Percentiles rank a stretch among this genome's conserved stretches.
These are phyloP conservation scores for Drosophila willistoni DNA, from an alignment of 1,140 invertebrate species.

Conservation along the genomic window DNA sequence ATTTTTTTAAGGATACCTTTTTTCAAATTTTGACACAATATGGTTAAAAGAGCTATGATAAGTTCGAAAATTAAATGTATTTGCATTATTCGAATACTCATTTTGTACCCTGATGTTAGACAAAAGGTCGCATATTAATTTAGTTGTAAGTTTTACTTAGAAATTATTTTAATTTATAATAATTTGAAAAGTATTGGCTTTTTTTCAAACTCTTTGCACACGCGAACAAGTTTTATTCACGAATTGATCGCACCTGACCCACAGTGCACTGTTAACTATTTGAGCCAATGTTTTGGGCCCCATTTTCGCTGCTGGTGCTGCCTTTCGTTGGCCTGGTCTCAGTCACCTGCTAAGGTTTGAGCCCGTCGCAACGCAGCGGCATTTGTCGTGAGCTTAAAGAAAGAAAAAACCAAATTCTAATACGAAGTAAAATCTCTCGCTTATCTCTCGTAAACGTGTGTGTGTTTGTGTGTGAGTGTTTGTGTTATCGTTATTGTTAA, in stretches of 20 bases:
- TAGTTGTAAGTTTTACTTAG: too few relatives aligned
- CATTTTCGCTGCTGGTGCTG: constrained; percentile 25
- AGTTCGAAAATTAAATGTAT: too few relatives aligned
- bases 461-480: constrained; percentile 21
- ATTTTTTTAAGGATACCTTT: too few relatives aligned
- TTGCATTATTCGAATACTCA: too few relatives aligned
- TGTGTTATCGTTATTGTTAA: constrained; percentile 42
- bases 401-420: background rate
- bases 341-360: constrained; percentile 70
- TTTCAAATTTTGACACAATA: too few relatives aligned
- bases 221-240: background rate
- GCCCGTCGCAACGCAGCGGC: constrained; percentile 64
- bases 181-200: too few relatives aligned
- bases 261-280: constrained; percentile 1
- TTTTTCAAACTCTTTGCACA: too few relatives aligned
- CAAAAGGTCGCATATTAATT: too few relatives aligned
- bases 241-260: background rate
- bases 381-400: constrained; percentile 16
- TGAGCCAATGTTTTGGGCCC: constrained; percentile 5
- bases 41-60: too few relatives aligned
- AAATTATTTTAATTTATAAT: too few relatives aligned
- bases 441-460: constrained; percentile 21
- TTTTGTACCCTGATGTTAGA: too few relatives aligned
- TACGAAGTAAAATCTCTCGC: constrained; percentile 14
- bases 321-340: constrained; percentile 49